These are phyloP conservation scores for Hyalella azteca DNA, from an alignment of 2,888 invertebrate genomes.

Conservation along the genomic window DNA sequence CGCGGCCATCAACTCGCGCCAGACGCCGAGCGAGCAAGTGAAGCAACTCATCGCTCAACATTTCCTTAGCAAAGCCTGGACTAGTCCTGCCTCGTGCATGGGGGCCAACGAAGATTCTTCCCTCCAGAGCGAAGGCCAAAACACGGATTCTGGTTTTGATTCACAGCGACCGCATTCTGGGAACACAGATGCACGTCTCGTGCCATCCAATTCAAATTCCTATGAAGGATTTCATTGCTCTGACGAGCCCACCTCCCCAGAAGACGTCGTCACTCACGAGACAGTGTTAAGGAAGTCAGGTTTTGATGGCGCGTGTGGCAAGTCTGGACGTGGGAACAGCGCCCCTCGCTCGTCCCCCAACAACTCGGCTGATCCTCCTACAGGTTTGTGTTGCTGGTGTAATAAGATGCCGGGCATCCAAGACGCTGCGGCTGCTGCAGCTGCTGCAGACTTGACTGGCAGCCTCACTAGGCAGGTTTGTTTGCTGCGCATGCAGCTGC, in stretches of 20 bases:
- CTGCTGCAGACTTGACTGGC: slow-evolving; percentile 17
- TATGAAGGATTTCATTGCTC: not conserved
- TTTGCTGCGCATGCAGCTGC: slow-evolving; percentile 32
- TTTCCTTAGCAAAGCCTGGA: slow-evolving; percentile 11
- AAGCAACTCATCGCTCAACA: slow-evolving; percentile 17
- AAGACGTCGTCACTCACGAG: not conserved
- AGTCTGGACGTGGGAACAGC: not conserved
- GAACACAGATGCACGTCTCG: not conserved
- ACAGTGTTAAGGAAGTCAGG: not conserved
- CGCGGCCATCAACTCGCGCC: not conserved
- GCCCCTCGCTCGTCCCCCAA: not conserved
- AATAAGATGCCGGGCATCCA: slow-evolving; percentile 4
- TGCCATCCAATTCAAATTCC: not conserved
- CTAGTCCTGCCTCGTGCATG: not conserved
- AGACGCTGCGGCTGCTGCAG: not conserved
- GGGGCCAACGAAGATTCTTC: not conserved
- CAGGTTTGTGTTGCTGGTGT: not conserved
- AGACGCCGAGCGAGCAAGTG: slow-evolving; percentile 25
- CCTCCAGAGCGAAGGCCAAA: not conserved
- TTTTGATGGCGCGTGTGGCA: not conserved
- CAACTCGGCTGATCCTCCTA: not conserved
- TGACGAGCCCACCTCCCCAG: not conserved
- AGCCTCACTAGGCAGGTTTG: slow-evolving; percentile 31
- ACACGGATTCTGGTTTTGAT: not conserved
- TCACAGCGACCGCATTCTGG: not conserved